Evolutionary conservation across 2,888 invertebrate species (phyloP), one percentile per base, ranked within the genome.

Genomic region (Pediacus dermestoides): DNA sequence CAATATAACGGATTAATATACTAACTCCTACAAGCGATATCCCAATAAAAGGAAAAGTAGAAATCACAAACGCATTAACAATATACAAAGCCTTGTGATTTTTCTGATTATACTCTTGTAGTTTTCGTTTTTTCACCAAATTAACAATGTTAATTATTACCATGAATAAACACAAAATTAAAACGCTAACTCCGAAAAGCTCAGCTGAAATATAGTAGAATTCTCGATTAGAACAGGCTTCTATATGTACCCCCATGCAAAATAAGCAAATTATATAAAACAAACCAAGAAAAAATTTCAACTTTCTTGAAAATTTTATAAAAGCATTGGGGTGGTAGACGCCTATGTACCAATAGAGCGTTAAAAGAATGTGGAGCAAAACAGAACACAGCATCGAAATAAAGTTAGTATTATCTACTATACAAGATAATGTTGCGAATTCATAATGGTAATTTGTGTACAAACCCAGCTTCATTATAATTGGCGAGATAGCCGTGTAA

Each of bases 61-160:
- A n/a, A n/a, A n/a, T n/a, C n/a, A n/a, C n/a, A n/a, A n/a, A n/a
- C n/a, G n/a, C 14, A n/a, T 44, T 44, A 4, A 37, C 11, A 3
- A 39, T 6, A 7, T 37, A 3, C n/a, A 40, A 23, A 3, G 31
- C 28, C 2, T 22, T 10, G 22, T 37, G 16, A 0, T 26, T 30
- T 1, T 2, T 16, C 8, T 25, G 8, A 10, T 16, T 21, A 3
- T 21, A 8, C 2, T 33, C 21, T 3, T 7, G 7, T 7, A 34
- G 30, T 16, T 31, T 36, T 15, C 23, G 16, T 16, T 16, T 37
- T 11, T 38, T 46, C 11, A 36, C 18, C 7, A 22, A 7, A 28
- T 42, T 38, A 10, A 30, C 12, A 9, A 39, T 39, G 9, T 39
- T 42, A 23, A 46, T 39, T 2, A 42, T 10, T 6, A 46, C 11